These are phyloP conservation scores for Meiosimyza platycephala DNA, from an alignment of 2,888 invertebrate species.

Conservation along the genomic window DNA sequence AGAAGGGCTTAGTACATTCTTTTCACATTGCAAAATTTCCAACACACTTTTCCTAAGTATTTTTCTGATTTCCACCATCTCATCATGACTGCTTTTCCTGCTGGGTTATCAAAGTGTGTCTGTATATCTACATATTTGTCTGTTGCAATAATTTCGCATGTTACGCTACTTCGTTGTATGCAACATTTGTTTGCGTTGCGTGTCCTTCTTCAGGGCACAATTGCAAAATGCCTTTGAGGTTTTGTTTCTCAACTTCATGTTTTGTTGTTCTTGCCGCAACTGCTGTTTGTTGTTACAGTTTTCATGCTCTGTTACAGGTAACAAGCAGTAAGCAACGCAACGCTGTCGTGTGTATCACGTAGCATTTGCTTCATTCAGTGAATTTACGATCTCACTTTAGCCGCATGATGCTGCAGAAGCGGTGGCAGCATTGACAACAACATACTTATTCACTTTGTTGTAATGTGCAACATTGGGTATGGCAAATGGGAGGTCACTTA, in stretches of 20 bases:
- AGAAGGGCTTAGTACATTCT: too few relatives aligned
- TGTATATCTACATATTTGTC: not conserved
- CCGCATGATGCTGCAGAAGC: not conserved
- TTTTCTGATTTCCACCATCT: too few relatives aligned
- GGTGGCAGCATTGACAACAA: too few relatives aligned
- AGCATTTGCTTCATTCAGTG: conserved; percentile 14
- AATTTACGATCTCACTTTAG: conserved; percentile 21
- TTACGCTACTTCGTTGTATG: conserved; percentile 12
- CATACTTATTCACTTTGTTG: not conserved
- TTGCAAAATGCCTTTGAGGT: conserved; percentile 8
- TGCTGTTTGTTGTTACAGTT: not conserved
- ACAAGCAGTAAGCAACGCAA: conserved; percentile 1
- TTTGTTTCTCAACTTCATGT: not conserved
- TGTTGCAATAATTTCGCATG: conserved; percentile 22
- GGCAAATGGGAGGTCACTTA: not conserved
- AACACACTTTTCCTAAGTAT: too few relatives aligned
- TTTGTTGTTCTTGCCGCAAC: conserved; percentile 3
- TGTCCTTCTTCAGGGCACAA: conserved; percentile 1
- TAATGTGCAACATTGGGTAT: not conserved
- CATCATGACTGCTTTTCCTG: too few relatives aligned
- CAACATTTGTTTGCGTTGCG: conserved; percentile 10
- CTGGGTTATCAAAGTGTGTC: too few relatives aligned
- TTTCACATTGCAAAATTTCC: too few relatives aligned
- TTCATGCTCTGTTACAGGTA: conserved; percentile 4
- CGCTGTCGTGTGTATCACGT: conserved; percentile 5